Evolutionary conservation across 2,888 invertebrate genomes (phyloP).

Genomic region (Nemotelus pantherinus): DNA sequence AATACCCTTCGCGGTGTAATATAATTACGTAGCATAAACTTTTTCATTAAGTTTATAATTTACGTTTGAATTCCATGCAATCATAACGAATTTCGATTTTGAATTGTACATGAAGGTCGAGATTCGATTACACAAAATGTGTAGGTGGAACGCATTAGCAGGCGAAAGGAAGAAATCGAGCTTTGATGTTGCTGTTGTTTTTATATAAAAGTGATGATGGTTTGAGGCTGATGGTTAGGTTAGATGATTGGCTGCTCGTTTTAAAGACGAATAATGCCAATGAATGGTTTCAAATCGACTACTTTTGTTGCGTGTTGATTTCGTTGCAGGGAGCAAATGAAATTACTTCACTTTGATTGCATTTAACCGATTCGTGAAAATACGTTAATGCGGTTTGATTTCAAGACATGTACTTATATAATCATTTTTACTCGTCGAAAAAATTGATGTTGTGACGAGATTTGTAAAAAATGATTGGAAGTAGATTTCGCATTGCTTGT

Average conservation of each 20-base stretch:
- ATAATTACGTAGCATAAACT: too few relatives aligned
- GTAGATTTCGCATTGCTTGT: too few relatives aligned
- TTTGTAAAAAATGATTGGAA: too few relatives aligned
- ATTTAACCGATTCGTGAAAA: not conserved
- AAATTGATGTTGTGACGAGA: too few relatives aligned
- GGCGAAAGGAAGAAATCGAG: not conserved
- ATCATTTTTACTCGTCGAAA: too few relatives aligned
- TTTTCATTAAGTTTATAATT: not conserved
- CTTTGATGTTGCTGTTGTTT: not conserved
- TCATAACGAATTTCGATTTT: slow-evolving; percentile 3
- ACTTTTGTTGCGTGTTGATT: not conserved
- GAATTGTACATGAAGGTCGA: not conserved
- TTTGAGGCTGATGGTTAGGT: too few relatives aligned
- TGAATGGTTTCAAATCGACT: not conserved
- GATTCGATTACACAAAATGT: not conserved
- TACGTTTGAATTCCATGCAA: not conserved
- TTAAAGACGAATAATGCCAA: not conserved
- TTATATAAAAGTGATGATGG: too few relatives aligned
- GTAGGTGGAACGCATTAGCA: not conserved
- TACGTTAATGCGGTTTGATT: too few relatives aligned
- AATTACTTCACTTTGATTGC: slow-evolving; percentile 7
- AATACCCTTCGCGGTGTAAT: too few relatives aligned
- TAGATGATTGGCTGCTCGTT: not conserved
- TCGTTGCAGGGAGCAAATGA: not conserved
- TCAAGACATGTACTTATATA: too few relatives aligned